Percentiles rank a stretch among this genome's conserved stretches.
These are phyloP conservation scores for Lepidonotus clava DNA, from an alignment of 2,888 invertebrate species.

Conservation along the genomic window DNA sequence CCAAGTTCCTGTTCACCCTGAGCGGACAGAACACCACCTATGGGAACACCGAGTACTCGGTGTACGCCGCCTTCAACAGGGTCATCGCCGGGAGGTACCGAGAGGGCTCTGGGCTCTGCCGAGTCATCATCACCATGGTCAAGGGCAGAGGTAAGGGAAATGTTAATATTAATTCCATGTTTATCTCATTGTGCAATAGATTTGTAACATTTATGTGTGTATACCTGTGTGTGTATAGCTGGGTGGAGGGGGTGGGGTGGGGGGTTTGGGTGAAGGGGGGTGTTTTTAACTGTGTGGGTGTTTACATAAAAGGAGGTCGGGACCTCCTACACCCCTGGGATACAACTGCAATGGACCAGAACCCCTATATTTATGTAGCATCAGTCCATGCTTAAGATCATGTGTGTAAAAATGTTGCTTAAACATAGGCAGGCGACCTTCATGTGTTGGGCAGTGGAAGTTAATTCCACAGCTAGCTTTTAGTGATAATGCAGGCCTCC, in stretches of 20 bases:
- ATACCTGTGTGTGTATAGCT: neutral
- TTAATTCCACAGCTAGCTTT: too few relatives aligned
- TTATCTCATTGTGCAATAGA: neutral
- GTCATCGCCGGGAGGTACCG: slow-evolving; percentile 76
- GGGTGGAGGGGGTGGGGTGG: neutral
- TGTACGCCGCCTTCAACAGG: slow-evolving; percentile 77
- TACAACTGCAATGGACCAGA: too few relatives aligned
- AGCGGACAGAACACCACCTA: slow-evolving; percentile 71
- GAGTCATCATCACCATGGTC: slow-evolving; percentile 61
- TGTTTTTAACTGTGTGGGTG: neutral
- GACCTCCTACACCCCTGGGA: too few relatives aligned
- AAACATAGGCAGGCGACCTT: too few relatives aligned
- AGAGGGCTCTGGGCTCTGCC: slow-evolving; percentile 75
- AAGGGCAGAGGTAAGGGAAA: slow-evolving; percentile 56
- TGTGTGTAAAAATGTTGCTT: too few relatives aligned
- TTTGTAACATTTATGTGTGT: neutral
- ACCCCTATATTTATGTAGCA: too few relatives aligned
- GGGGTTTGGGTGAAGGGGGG: neutral
- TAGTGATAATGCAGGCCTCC: too few relatives aligned
- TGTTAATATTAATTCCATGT: neutral
- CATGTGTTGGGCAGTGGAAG: too few relatives aligned
- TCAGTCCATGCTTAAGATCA: too few relatives aligned
- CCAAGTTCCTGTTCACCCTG: slow-evolving; percentile 74
- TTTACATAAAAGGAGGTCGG: neutral
- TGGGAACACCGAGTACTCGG: slow-evolving; percentile 70